Base-by-base conservation (phyloP, 1,140 invertebrate species). In the Papilio helenus region DNA sequence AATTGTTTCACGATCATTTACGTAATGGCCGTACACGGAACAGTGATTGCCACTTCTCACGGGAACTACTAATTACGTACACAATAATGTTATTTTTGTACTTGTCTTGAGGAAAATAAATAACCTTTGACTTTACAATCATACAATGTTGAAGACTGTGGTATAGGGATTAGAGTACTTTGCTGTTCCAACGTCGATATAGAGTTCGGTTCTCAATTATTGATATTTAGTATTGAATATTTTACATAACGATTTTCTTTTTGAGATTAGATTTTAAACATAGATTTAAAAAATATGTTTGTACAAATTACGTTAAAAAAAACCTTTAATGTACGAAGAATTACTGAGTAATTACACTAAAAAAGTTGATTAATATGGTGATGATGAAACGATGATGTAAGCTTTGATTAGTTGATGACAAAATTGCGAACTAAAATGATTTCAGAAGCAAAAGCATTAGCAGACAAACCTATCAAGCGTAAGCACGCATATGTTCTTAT, bases 391-490 rank as follows among this genome's bases (percentile, higher is more conserved):
- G 14, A 55, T 55, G 51, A 55, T 51, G 44, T 46, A 46, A 46
- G 44, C 12, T 12, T 14, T 46, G 44, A 12, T 46, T 1, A 46
- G 10, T 39, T 7, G 34, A 39, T 46, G 44, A 44, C 7, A 44
- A 44, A 44, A 44, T 44, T 44, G 42, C 0, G 42, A 44, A 14
- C 14, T 0, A 14, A 4, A 16, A n/a, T 51, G 2, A n/a, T n/a
- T 5, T n/a, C 3, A n/a, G 18, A 51, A 51, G n/a, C 26, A 14
- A 29, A 68, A 68, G 20, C 72, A 58, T 51, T 58, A 82, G 68
- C 72, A 14, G 81, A 90, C 91, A 80, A 88, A 94, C 92, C 90
- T 93, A 89, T 91, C 84, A 18, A 94, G 72, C 76, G 78, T 88
- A 65, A 94, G 81, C 23, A 86, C 80, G 82, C 92, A 94, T 26